Base-by-base conservation (phyloP, 2,888 invertebrate genomes). In the Xanthia icteritia region DNA sequence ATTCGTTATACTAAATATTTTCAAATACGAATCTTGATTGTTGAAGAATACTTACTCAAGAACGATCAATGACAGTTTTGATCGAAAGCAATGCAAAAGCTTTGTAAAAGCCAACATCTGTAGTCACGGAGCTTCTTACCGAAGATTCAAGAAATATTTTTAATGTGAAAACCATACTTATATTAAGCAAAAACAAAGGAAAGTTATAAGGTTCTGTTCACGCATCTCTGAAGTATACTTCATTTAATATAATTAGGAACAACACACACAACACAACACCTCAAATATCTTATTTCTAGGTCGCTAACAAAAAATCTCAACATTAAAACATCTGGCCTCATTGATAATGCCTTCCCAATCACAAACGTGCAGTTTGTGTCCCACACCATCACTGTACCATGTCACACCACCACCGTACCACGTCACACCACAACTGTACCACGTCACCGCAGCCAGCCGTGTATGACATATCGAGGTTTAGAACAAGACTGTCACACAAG, bases 281-380 rank as follows among this genome's bases (percentile, higher is more conserved):
- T n/a, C n/a, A n/a, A n/a, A n/a, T n/a, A n/a, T n/a, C n/a, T 42
- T 13, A 45, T 45, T 63, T 27, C 39, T 64, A 68, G 51, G 48
- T 17, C 15, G 9, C 27, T 3, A 17, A 48, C 39, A 61, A 83
- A 77, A 83, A 66, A 45, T 45, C 13, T 13, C 45, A 45, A 45
- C 13, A 13, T 45, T 13, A 45, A 45, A 45, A 45, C 45, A 45
- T 63, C 31, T 58, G 42, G 36, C 36, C 27, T 71, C 63, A 64
- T 48, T 83, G 51, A 67, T 78, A 67, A 63, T 39, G 63, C 39
- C 58, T 70, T 67, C 51, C 61, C 61, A n/a, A 64, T 48, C 23
- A 39, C 36, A 68, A 67, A 51, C 31, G 60, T 42, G 45, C 39
- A 5, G 27, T 76, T 64, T 27, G 64, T 82, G n/a, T 36, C 1